Evolutionary conservation across 2,888 invertebrate species (phyloP).

Genomic region (Apodemia mormo): DNA sequence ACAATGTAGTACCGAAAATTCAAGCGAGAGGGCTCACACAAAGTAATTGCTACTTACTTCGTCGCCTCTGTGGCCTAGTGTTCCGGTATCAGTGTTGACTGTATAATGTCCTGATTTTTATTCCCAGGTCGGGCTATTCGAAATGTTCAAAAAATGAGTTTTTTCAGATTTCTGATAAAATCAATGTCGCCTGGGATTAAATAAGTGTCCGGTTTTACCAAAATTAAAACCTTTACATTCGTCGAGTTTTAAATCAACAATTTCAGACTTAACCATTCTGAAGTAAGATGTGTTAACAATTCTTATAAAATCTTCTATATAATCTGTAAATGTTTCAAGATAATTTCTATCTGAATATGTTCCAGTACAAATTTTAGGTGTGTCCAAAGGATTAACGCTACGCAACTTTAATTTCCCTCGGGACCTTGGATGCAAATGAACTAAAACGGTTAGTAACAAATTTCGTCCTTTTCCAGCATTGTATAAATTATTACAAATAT

Average conservation of each 20-base stretch:
- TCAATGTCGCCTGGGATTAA: too few species aligned
- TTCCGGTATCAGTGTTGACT: too few species aligned
- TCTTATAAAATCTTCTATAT: slow-evolving; percentile 44
- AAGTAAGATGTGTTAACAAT: slow-evolving; percentile 48
- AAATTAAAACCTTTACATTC: slow-evolving; percentile 44
- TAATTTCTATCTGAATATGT: slow-evolving; percentile 45
- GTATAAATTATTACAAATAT: slow-evolving; percentile 42
- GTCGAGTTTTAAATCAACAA: slow-evolving; percentile 39
- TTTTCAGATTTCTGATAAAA: too few species aligned
- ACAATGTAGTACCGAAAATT: too few species aligned
- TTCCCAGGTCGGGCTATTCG: too few species aligned
- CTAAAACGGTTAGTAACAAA: slow-evolving; percentile 36
- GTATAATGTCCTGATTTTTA: too few species aligned
- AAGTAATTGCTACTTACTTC: too few species aligned
- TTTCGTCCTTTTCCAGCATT: slow-evolving; percentile 41
- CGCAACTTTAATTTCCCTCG: slow-evolving; percentile 47
- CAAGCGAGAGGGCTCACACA: too few species aligned
- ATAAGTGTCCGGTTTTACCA: slow-evolving; percentile 25
- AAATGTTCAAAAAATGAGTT: too few species aligned
- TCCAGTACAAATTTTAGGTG: slow-evolving; percentile 45
- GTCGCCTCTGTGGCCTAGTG: too few species aligned
- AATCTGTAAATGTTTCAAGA: slow-evolving; percentile 43
- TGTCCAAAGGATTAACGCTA: slow-evolving; percentile 45
- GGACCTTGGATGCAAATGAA: slow-evolving; percentile 57
- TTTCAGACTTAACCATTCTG: slow-evolving; percentile 40